These are phyloP conservation scores for Sipha flava DNA, from an alignment of 1,140 invertebrate genomes.

Conservation along the genomic window DNA sequence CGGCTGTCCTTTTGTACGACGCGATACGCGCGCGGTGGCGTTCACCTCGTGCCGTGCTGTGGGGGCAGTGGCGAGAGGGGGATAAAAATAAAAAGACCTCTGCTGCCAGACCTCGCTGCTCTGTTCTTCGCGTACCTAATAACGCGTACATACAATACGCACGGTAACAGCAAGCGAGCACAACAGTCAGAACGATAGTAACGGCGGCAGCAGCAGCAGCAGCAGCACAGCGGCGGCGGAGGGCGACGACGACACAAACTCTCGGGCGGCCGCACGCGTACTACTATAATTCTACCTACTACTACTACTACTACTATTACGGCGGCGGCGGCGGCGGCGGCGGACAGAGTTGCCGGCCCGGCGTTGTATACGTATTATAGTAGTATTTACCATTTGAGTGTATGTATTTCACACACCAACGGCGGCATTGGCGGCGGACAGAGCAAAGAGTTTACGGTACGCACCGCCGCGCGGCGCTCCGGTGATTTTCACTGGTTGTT, in stretches of 20 bases:
- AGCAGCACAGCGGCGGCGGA: background rate
- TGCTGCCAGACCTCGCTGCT: too few species aligned
- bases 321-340: background rate
- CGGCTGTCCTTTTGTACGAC: background rate
- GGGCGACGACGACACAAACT: background rate
- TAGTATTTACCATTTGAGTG: background rate
- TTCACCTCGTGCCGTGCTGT: background rate
- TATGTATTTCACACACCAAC: background rate
- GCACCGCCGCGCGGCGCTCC: conserved; percentile 15
- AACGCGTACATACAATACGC: too few species aligned
- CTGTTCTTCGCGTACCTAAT: too few species aligned
- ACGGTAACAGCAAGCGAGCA: too few species aligned
- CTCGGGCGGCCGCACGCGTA: background rate
- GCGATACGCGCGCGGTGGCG: background rate
- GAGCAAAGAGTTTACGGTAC: conserved; percentile 1
- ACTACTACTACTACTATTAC: too few species aligned
- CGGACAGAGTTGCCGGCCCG: background rate
- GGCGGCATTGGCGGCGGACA: background rate
- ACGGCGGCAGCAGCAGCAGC: background rate
- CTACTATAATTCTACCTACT: background rate
- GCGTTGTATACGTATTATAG: background rate
- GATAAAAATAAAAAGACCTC: background rate
- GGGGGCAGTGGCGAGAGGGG: background rate
- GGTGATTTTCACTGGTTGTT: conserved; percentile 13
- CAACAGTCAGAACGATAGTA: background rate